These are phyloP conservation scores for Philotrypesis tridentata DNA, from an alignment of 1,140 invertebrate species.

Conservation along the genomic window DNA sequence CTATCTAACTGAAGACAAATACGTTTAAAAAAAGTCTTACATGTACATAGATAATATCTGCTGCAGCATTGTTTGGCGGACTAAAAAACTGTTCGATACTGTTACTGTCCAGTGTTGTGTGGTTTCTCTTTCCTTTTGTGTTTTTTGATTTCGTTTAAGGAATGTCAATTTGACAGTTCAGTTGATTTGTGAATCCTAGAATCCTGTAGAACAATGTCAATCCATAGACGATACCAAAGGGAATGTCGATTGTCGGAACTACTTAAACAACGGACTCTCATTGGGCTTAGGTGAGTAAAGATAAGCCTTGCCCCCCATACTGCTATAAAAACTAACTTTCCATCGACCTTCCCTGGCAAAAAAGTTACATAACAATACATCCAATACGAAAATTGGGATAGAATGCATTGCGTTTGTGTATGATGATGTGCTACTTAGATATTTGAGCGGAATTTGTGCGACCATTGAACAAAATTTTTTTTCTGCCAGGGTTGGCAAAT, in stretches of 20 bases:
- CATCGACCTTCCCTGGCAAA: constrained; percentile 44
- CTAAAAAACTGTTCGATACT: constrained; percentile 69
- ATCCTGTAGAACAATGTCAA: constrained; percentile 69
- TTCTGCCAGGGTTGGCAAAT: constrained; percentile 37
- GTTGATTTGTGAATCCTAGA: constrained; percentile 70
- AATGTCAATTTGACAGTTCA: constrained; percentile 67
- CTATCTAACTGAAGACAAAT: constrained; percentile 44
- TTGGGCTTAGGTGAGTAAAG: constrained; percentile 72
- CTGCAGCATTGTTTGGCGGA: constrained; percentile 50
- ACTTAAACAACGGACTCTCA: constrained; percentile 70
- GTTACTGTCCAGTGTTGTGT: constrained; percentile 62
- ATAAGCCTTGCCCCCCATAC: constrained; percentile 60
- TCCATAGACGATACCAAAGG: constrained; percentile 70
- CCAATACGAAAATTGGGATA: neutral
- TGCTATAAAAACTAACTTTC: constrained; percentile 49
- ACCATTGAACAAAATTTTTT: constrained; percentile 12
- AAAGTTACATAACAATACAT: constrained; percentile 8
- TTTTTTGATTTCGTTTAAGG: constrained; percentile 62
- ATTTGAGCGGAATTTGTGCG: constrained; percentile 12
- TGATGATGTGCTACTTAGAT: no score
- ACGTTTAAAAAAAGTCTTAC: constrained; percentile 38
- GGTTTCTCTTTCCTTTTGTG: constrained; percentile 46
- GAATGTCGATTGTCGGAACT: constrained; percentile 66
- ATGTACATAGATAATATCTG: constrained; percentile 45
- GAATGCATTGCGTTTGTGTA: no score